A percentile compares a stretch with the other conserved stretches of the same genome.
These are phyloP conservation scores for Theretra japonica DNA, from an alignment of 2,888 invertebrate genomes.

Conservation along the genomic window DNA sequence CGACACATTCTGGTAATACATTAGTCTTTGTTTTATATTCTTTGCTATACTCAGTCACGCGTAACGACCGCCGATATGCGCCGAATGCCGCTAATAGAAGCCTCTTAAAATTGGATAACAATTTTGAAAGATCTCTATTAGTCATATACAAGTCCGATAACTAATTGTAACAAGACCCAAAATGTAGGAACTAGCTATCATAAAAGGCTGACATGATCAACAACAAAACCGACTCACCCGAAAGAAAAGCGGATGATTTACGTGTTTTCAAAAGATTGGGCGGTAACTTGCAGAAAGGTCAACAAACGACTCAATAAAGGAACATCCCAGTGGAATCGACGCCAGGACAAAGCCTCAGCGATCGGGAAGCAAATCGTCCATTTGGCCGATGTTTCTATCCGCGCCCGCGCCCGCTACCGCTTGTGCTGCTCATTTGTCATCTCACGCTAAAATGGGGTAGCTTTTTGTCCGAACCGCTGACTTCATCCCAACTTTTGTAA, in stretches of 20 bases:
- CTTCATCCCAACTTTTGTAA: constrained; percentile 76
- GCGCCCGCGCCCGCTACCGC: constrained; percentile 66
- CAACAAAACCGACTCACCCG: constrained; percentile 5
- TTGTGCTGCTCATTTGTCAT: constrained; percentile 79
- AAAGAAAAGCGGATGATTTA: constrained; percentile 31
- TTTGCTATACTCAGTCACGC: neutral
- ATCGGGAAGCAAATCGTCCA: constrained; percentile 75
- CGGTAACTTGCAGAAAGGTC: constrained; percentile 21
- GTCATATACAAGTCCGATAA: no score
- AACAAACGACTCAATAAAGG: constrained; percentile 43
- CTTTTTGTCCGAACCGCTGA: constrained; percentile 79
- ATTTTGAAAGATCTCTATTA: no score
- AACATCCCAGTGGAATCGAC: constrained; percentile 41
- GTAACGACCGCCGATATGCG: no score
- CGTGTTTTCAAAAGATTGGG: constrained; percentile 36
- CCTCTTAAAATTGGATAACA: no score
- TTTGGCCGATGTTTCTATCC: constrained; percentile 62
- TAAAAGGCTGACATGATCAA: neutral
- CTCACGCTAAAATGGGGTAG: constrained; percentile 74
- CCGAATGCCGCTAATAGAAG: no score
- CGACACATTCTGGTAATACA: neutral
- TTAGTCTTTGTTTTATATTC: neutral
- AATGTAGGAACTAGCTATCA: neutral
- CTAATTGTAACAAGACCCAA: neutral
- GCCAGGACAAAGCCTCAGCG: constrained; percentile 52